Conservation (phyloP, 1,140 invertebrate species). For the Carposina sasakii region DNA sequence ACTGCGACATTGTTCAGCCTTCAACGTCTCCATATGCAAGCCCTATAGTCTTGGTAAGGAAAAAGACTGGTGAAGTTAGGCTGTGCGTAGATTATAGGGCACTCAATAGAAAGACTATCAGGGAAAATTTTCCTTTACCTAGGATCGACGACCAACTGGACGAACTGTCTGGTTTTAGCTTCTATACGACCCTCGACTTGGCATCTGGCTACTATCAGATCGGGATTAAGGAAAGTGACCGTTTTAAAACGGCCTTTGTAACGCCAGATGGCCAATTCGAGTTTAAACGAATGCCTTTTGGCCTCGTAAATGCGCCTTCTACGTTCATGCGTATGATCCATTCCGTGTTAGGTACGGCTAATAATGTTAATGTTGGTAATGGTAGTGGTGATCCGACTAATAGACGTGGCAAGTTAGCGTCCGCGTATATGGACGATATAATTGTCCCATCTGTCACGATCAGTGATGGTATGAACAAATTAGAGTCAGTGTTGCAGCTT, state of each 20-base stretch:
- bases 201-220: constrained; percentile 37
- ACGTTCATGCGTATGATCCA: neutral
- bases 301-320: neutral
- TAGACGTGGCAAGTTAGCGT: neutral
- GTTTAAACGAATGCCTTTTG: constrained; percentile 1
- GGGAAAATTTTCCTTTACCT: constrained; percentile 3
- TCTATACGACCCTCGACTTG: constrained; percentile 3
- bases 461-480: constrained; percentile 10
- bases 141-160: constrained; percentile 3
- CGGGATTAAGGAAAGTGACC: constrained; percentile 4
- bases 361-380: too few relatives aligned
- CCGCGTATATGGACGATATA: constrained; percentile 33
- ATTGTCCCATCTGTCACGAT: neutral
- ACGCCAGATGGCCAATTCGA: constrained; percentile 1
- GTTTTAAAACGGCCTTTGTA: constrained; percentile 4
- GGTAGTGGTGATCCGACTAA: too few relatives aligned
- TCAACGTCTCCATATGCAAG: constrained; percentile 1
- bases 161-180: neutral
- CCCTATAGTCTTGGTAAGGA: neutral
- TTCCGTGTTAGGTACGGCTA: neutral
- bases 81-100: neutral
- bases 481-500: constrained; percentile 27
- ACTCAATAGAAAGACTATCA: neutral
- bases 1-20: neutral
- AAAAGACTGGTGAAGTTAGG: neutral